A percentile compares a stretch with the other conserved stretches of the same genome.
Conservation (phyloP, 1,140 invertebrate genomes). For the Prorops nasuta region DNA sequence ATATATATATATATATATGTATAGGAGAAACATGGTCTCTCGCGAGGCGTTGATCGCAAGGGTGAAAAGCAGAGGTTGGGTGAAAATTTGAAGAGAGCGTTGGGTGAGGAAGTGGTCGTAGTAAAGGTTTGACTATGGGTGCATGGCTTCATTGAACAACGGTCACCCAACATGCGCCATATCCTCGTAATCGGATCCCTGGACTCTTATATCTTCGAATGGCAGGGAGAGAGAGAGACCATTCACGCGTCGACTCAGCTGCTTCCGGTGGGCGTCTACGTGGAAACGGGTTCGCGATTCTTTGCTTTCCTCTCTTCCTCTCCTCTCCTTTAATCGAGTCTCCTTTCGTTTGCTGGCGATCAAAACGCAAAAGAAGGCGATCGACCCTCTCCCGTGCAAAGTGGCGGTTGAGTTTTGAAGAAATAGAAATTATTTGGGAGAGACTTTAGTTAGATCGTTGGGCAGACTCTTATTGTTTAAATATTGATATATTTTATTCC, state of each 20-base stretch:
- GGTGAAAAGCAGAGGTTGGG: too few species aligned
- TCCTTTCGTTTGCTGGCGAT: conserved; percentile 12
- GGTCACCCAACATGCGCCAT: conserved; percentile 47
- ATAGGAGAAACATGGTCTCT: background rate
- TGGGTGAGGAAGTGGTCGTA: too few species aligned
- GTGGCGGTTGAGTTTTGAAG: too few species aligned
- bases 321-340: conserved; percentile 3
- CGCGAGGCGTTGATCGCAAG: too few species aligned
- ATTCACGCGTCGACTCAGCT: conserved; percentile 48
- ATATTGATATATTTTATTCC: too few species aligned
- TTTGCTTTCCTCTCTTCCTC: conserved; percentile 3
- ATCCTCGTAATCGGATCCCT: conserved; percentile 52
- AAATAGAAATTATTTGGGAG: too few species aligned
- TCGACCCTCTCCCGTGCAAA: too few species aligned
- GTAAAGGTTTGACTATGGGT: too few species aligned
- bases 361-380: too few species aligned
- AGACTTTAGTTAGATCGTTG: too few species aligned
- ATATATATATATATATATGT: background rate
- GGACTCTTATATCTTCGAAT: conserved; percentile 42
- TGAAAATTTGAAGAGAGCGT: too few species aligned
- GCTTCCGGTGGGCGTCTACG: conserved; percentile 55
- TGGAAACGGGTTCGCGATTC: conserved; percentile 57
- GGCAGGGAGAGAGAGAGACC: conserved; percentile 29
- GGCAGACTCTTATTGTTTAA: too few species aligned
- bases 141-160: conserved; percentile 40